Evolutionary conservation across 2,888 invertebrate genomes (phyloP), one percentile per base, ranked within the genome.

Genomic region (Agonum fuliginosum): DNA sequence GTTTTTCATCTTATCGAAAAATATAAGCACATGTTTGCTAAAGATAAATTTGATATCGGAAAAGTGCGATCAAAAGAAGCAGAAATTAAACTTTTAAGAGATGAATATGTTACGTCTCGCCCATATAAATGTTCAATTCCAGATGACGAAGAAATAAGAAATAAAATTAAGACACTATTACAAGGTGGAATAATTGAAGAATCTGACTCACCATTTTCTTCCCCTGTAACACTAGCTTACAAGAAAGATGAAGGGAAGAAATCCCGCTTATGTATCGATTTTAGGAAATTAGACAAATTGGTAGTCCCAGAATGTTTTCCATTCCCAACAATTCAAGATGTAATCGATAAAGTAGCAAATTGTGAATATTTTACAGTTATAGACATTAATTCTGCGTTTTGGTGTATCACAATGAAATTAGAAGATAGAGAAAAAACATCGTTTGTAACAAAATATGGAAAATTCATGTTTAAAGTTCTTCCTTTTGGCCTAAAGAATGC

Each of bases 1-100:
- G 79, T 65, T 78, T 17, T 78, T 10, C 46, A 80, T 62, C 22
- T 82, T 20, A 78, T 82, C 58, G 73, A 80, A 0, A 78, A 81
- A 79, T 79, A 82, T 65, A 78, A 79, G 48, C 17, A 30, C 27
- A 67, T 81, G 14, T 82, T 82, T 79, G 80, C 80, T 43, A 81
- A 78, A 79, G 79, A 80, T 20, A 81, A 81, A 80, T 82, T 81
- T 76, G 81, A 81, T 76, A 51, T 81, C 2, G 81, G 81, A 5
- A 79, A 48, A 43, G 80, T 81, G 4, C 80, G 78, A 62, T 75
- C 80, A 5, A 78, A 80, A 30, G 80, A 81, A 79, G 81, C 79
- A 5, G 46, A 71, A 30, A 80, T 81, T 10, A 79, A 82, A 37
- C 27, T 80, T 10, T 37, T 79, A 5, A 58, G 24, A 54, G 22